Base-by-base conservation (phyloP, 2,888 invertebrate species). In the Drosophila mettleri region DNA sequence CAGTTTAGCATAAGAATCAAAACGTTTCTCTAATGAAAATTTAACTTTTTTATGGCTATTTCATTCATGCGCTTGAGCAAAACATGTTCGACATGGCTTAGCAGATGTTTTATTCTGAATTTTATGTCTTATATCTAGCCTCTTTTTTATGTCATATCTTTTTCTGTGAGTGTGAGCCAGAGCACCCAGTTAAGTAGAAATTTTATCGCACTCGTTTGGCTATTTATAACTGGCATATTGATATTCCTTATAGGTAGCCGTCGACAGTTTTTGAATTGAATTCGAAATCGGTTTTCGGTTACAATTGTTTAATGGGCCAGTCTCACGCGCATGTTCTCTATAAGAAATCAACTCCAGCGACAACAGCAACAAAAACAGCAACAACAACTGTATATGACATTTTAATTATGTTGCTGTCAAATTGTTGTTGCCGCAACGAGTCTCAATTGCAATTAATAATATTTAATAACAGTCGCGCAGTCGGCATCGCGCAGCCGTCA, bases 391-490 rank as follows among this genome's bases (percentile, higher is more conserved):
- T 53, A 71, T 72, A 81, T 86, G 86, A 86, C 86, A 86, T 88
- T 83, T 86, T 88, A 86, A 88, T 86, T 86, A 88, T 87, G 88
- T 76, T 84, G 63, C 86, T 86, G 86, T 86, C 88, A 86, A 80
- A 81, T 68, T 69, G 81, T 67, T 69, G 58, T 64, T 69, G 66
- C 48, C 39, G 41, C 64, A 60, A 63, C 68, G 68, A 69, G 64
- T 69, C 69, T 83, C 84, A 78, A 74, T 86, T 84, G 84, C 72
- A 84, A 84, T 84, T 86, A 86, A 86, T 86, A 84, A 86, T 86
- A 69, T 75, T 84, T 84, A 84, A 84, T 86, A 83, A 76, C 79
- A 84, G 75, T 75, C 67, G 86, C 63, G 82, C 61, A n/a, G n/a
- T n/a, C 76, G 82, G 77, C 82, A 83, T 69, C 78, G 69, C 78